Conservation (phyloP, 2,888 invertebrate species). For the Agonopterix alstromeriana region DNA sequence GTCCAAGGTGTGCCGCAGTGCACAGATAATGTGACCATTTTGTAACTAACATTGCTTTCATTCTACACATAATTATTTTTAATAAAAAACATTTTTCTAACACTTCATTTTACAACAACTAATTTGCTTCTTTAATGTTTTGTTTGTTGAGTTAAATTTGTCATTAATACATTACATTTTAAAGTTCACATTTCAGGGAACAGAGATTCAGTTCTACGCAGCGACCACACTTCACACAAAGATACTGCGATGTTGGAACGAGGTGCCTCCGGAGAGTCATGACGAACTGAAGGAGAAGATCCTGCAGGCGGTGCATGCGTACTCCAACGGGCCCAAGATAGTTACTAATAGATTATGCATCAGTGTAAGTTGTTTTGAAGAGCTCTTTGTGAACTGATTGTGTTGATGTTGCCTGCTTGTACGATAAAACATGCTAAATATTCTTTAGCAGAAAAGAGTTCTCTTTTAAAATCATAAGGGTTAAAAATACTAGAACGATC, state of each 20-base stretch:
- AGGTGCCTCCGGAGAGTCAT: constrained; percentile 88
- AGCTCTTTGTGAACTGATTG: neutral
- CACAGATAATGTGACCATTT: too few relatives aligned
- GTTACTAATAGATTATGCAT: constrained; percentile 92
- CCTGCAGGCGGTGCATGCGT: constrained; percentile 84
- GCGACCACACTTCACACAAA: constrained; percentile 94
- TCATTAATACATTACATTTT: constrained; percentile 1
- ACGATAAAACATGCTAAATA: too few relatives aligned
- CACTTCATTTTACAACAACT: too few relatives aligned
- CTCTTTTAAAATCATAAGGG: too few relatives aligned
- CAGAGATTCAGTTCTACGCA: constrained; percentile 95
- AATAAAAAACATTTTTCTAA: too few relatives aligned
- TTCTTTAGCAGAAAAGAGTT: too few relatives aligned
- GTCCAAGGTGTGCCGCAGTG: too few relatives aligned
- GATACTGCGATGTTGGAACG: constrained; percentile 90
- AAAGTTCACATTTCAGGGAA: constrained; percentile 75
- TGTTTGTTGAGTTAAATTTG: neutral
- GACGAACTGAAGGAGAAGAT: constrained; percentile 86
- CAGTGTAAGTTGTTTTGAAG: constrained; percentile 78
- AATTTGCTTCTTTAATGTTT: too few relatives aligned
- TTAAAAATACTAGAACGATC: too few relatives aligned
- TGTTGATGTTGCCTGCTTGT: neutral
- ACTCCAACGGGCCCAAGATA: constrained; percentile 88
- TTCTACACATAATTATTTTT: too few relatives aligned
- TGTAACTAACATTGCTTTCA: too few relatives aligned